Base-by-base conservation (phyloP, 2,888 invertebrate species). In the Orchesella flavescens region DNA sequence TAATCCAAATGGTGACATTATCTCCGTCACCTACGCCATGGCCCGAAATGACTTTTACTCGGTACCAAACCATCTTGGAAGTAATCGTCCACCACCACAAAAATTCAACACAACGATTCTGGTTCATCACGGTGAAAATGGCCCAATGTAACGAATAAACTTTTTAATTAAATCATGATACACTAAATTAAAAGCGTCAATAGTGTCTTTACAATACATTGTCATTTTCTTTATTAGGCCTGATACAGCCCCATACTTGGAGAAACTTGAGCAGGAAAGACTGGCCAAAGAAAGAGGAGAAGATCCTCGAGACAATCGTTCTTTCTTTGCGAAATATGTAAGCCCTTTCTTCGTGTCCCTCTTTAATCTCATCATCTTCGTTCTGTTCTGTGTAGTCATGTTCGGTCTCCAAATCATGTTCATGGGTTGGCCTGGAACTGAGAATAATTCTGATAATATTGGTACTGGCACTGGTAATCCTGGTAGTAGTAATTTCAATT, bases 311-410 rank as follows among this genome's bases (percentile, higher is more conserved):
- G 99, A 99, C 90, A 98, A 97, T 90, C 92, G 97, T 89, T 97
- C 98, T 66, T 98, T 99, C 91, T 93, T 99, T 88, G 96, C 96
- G 2, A 99, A 98, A 98, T 99, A 99, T 92, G 98, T 98, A 93
- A 94, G 96, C 92, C 85, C 75, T 63, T 78, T 86, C 72, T 82
- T 86, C 34, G 85, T 84, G 76, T 77, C 78, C 17, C 77, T 87
- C 13, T 83, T 86, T 49, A 81, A 69, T 73, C 80, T 86, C 21
- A 43, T 81, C 15, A 59, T 81, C 57, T 87, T 87, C 77, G 65
- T 87, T 17, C 53, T 87, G n/a, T 84, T 88, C 65, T 85, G 85
- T 86, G 76, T 88, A 5, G 12, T 86, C 9, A 83, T 87, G 46
- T 87, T 87, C 53, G 61, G 68, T 24, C 15, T 84, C 24, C 87